Conservation (phyloP, 2,797 vertebrate genomes). For the Scolopax bukidnonensis region DNA sequence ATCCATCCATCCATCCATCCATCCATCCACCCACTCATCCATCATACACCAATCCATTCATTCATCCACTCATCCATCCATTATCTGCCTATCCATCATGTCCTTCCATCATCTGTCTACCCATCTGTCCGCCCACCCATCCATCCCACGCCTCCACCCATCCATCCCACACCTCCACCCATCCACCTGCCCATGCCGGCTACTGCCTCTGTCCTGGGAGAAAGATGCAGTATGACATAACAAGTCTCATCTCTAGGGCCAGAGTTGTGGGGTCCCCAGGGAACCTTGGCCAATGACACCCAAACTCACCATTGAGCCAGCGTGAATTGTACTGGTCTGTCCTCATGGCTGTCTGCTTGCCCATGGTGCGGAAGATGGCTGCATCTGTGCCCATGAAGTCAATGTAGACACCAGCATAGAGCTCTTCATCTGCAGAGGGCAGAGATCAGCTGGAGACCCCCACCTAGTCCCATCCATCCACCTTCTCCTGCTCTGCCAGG, state of each 20-base stretch:
- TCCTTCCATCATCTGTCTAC: not conserved
- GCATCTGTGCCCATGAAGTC: slow-evolving; percentile 99
- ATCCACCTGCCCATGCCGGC: not conserved
- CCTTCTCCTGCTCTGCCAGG: not conserved
- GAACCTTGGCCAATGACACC: not conserved
- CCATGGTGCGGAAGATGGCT: slow-evolving; percentile 97
- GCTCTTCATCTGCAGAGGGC: slow-evolving; percentile 89
- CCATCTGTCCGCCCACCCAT: not conserved
- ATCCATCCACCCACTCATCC: too few relatives aligned
- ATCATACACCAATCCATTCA: too few relatives aligned
- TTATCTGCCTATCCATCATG: not conserved
- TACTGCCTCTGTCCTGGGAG: not conserved
- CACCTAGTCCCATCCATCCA: not conserved
- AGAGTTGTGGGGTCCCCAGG: not conserved
- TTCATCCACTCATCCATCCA: not conserved
- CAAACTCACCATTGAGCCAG: slow-evolving; percentile 92
- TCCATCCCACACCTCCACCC: not conserved
- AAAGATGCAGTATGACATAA: rapidly evolving
- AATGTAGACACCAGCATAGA: slow-evolving; percentile 97
- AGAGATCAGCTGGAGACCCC: not conserved
- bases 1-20: not conserved
- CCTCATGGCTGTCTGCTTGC: slow-evolving; percentile 97
- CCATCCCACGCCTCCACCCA: too few relatives aligned
- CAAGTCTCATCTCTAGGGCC: not conserved
- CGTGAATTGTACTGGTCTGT: slow-evolving; percentile 99